Base-by-base conservation (phyloP, 53 echinoderm and acorn worm genomes). In the Crossaster papposus region DNA sequence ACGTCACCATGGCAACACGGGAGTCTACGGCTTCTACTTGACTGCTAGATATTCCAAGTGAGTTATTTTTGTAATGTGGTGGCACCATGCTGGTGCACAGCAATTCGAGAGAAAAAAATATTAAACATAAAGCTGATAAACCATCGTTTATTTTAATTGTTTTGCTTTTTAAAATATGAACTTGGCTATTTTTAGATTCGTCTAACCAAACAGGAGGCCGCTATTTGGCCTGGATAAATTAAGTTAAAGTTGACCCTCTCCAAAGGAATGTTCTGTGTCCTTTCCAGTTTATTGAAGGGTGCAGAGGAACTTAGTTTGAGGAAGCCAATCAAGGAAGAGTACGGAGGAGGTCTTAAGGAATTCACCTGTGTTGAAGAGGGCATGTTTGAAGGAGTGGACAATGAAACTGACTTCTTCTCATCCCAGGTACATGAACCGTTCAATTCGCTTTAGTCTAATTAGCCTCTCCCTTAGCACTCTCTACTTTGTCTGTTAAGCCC, bases 311-410 rank as follows among this genome's bases (percentile, higher is more conserved):
- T 97, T 14, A 91, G 90, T 30, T 75, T 97, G 38, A 82, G 91
- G 51, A 97, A 97, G 72, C 92, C 95, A 14, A 65, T 97, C 14
- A 97, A 95, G 85, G 93, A 95, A 64, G 95, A 97, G 77, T 95
- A 95, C 90, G 97, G 97, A 81, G 97, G 97, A 4, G 97, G 97
- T 0, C 83, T 95, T 77, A 95, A 96, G 91, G 97, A 97, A 75
- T 97, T 97, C 80, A 94, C 94, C 33, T 93, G 94, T 64, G 81
- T 76, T 2, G 97, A 97, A 36, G 84, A 92, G 79, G 85, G 81
- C 65, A 95, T 97, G 90, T 97, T 94, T 92, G 94, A 95, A 78
- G 95, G 92, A 30, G 87, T 94, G 37, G 92, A 97, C 53, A 81
- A 92, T 36, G 81, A 91, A 34, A 89, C 90, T 18, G 80, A 77